These are phyloP conservation scores for Rhopalosiphum padi DNA, from an alignment of 1,140 invertebrate species.

Conservation along the genomic window DNA sequence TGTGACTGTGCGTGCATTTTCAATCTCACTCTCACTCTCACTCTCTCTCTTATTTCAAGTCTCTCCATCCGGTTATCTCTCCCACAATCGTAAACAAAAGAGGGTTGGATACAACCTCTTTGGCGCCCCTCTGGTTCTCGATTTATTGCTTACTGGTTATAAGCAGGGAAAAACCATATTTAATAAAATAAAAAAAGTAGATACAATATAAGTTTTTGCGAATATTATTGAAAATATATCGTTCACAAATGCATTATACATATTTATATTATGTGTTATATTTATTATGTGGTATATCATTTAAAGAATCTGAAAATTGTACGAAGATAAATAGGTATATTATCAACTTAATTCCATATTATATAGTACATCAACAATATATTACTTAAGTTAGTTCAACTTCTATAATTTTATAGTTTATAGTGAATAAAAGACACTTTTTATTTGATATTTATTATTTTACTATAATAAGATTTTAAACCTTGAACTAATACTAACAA, in stretches of 20 bases:
- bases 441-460: neutral
- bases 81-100: conserved; percentile 50
- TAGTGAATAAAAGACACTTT: neutral
- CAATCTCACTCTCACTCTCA: neutral
- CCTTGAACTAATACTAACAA: neutral
- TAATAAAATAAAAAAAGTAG: conserved; percentile 35
- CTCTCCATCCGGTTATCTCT: conserved; percentile 44
- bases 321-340: neutral
- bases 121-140: conserved; percentile 37
- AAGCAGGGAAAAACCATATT: conserved; percentile 37
- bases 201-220: neutral
- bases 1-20: conserved; percentile 20
- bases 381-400: neutral
- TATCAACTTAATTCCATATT: neutral
- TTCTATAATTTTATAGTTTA: neutral
- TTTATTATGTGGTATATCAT: neutral
- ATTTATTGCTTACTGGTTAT: conserved; percentile 51
- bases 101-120: conserved; percentile 43
- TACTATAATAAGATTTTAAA: neutral
- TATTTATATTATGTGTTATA: neutral
- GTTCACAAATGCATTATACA: neutral
- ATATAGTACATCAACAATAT: neutral
- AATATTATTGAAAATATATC: conserved; percentile 22
- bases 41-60: conserved; percentile 17
- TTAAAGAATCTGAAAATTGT: neutral